Evolutionary conservation across 2,888 invertebrate genomes (phyloP).

Genomic region (Pogonocherus hispidulus): DNA sequence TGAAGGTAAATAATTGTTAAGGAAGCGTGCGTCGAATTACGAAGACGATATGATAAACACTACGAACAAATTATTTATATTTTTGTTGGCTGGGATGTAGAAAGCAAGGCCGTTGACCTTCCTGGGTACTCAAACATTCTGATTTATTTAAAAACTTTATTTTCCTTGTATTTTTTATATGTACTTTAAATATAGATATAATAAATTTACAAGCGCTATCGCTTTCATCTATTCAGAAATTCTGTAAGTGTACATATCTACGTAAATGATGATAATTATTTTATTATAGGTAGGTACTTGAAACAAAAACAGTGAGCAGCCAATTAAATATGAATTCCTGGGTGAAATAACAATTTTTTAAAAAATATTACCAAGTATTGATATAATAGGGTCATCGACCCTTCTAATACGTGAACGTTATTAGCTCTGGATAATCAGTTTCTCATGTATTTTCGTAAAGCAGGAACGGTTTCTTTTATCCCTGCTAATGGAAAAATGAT

Average conservation of each 20-base stretch:
- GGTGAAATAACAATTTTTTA: too few relatives aligned
- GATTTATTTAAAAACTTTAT: not conserved
- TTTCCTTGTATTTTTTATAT: not conserved
- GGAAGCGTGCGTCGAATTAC: not conserved
- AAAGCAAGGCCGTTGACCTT: not conserved
- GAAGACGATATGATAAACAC: not conserved
- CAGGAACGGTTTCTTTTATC: not conserved
- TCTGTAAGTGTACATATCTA: not conserved
- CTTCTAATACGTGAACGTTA: not conserved
- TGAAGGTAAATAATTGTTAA: not conserved
- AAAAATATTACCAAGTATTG: not conserved
- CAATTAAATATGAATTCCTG: too few relatives aligned
- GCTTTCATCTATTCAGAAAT: not conserved
- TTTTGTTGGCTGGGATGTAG: not conserved
- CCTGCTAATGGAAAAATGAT: not conserved
- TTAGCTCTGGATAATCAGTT: slow-evolving; percentile 1
- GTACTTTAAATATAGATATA: slow-evolving; percentile 1
- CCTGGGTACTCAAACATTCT: not conserved
- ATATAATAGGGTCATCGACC: not conserved
- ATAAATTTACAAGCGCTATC: not conserved
- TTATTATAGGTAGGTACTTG: not conserved
- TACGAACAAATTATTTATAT: not conserved
- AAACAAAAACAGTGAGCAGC: not conserved
- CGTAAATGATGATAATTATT: not conserved
- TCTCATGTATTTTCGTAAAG: not conserved